A percentile compares a stretch with the other conserved stretches of the same genome.
Conservation (phyloP, 1,140 invertebrate species). For the Drosophila tani region DNA sequence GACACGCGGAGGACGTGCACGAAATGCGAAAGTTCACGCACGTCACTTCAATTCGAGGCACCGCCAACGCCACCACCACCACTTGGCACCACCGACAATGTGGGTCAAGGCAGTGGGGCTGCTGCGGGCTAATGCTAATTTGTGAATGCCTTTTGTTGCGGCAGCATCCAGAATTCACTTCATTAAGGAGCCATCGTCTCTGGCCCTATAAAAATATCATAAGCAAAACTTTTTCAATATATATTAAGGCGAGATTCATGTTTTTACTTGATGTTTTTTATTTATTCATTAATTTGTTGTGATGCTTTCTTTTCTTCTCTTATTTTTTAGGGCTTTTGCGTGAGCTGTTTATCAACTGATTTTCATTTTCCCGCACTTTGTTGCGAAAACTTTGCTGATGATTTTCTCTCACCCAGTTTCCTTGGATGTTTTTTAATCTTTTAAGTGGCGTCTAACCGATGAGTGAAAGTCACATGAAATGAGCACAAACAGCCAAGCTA, state of each 20-base stretch:
- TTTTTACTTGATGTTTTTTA: constrained; percentile 51
- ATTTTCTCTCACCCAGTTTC: constrained; percentile 3
- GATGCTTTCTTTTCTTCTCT: constrained; percentile 9
- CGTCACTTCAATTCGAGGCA: constrained; percentile 57
- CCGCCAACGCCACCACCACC: not conserved
- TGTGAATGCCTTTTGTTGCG: constrained; percentile 59
- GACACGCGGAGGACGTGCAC: constrained; percentile 65
- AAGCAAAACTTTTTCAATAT: constrained; percentile 74
- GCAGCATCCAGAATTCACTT: constrained; percentile 47
- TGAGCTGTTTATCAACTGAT: constrained; percentile 56
- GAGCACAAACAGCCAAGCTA: not conserved
- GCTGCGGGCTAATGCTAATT: constrained; percentile 63
- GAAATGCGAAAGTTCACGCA: constrained; percentile 75
- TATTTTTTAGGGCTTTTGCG: constrained; percentile 25
- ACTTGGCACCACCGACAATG: constrained; percentile 28
- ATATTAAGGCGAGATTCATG: constrained; percentile 54
- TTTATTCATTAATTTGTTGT: constrained; percentile 37
- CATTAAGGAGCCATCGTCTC: constrained; percentile 52
- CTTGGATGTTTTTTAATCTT: constrained; percentile 48
- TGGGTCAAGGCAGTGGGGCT: constrained; percentile 42
- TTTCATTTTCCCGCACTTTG: constrained; percentile 22
- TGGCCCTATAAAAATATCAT: constrained; percentile 38
- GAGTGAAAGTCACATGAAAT: not conserved
- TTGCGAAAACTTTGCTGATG: constrained; percentile 39
- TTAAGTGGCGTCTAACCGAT: constrained; percentile 31